These are phyloP conservation scores for Drosophila biarmipes DNA, from an alignment of 1,140 invertebrate genomes.

Conservation along the genomic window DNA sequence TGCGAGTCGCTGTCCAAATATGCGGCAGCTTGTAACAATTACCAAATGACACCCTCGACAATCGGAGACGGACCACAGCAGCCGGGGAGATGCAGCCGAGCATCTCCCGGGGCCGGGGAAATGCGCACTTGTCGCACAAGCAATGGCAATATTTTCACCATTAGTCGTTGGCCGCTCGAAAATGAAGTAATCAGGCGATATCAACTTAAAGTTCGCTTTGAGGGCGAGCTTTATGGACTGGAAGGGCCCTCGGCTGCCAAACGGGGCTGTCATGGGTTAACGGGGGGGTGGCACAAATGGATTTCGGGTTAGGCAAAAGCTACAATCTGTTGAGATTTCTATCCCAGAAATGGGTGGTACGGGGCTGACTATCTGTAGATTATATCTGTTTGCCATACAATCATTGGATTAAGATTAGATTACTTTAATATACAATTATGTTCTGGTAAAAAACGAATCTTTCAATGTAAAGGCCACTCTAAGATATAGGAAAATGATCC, in stretches of 20 bases:
- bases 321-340: constrained; percentile 8
- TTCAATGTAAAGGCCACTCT: background rate
- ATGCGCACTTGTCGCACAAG: constrained; percentile 77
- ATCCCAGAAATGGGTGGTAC: background rate
- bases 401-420: too few relatives aligned
- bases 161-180: constrained; percentile 53
- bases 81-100: too few relatives aligned
- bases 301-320: background rate
- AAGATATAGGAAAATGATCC: background rate
- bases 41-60: constrained; percentile 83
- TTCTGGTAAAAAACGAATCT: background rate
- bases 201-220: constrained; percentile 61
- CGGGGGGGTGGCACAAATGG: background rate
- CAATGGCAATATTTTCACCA: constrained; percentile 78
- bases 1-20: constrained; percentile 69
- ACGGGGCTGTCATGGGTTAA: constrained; percentile 16
- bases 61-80: constrained; percentile 36
- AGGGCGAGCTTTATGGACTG: constrained; percentile 67
- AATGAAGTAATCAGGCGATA: constrained; percentile 59
- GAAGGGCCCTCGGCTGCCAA: constrained; percentile 33
- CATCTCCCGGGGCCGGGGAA: too few relatives aligned
- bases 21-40: constrained; percentile 83
- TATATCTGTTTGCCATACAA: too few relatives aligned
- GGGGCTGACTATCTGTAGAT: too few relatives aligned
- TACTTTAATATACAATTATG: background rate